Percentiles rank a stretch among this genome's conserved stretches.
Conservation (phyloP, 2,113 vertebrate genomes). For the Dissostichus mawsoni region DNA sequence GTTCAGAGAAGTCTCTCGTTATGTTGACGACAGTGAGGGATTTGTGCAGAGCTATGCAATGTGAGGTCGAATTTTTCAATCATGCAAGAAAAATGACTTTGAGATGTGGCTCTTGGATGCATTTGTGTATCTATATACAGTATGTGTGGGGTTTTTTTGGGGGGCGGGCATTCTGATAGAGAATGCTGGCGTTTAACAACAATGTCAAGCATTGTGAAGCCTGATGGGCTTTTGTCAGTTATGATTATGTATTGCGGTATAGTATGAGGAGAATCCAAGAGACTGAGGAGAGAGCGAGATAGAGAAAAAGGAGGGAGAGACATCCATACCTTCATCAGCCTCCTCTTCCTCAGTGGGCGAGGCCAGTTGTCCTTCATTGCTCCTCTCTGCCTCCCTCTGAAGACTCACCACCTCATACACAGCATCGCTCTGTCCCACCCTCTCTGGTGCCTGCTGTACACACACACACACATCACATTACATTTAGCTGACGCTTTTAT, state of each 20-base stretch:
- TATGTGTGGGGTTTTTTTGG: not conserved
- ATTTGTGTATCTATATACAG: not conserved
- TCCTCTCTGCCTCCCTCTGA: slow-evolving; percentile 90
- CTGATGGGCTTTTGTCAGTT: not conserved
- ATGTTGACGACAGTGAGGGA: slow-evolving; percentile 1
- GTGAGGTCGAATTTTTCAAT: slow-evolving; percentile 24
- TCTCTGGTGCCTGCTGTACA: slow-evolving; percentile 85
- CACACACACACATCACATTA: not conserved
- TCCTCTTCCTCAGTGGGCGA: slow-evolving; percentile 93
- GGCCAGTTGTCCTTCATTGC: slow-evolving; percentile 76
- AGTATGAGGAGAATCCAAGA: not conserved
- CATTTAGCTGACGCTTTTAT: too few species aligned
- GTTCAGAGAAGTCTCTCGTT: not conserved
- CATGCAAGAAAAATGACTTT: slow-evolving; percentile 6
- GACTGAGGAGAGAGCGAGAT: not conserved
- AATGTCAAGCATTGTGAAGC: not conserved
- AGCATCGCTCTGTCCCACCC: slow-evolving; percentile 87
- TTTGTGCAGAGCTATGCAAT: not conserved
- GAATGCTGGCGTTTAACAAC: not conserved
- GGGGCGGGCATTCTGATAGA: not conserved
- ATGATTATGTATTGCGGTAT: slow-evolving; percentile 2
- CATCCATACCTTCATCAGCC: slow-evolving; percentile 89
- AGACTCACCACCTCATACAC: slow-evolving; percentile 96
- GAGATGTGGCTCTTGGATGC: not conserved
- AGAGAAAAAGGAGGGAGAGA: not conserved